Evolutionary conservation across 2,888 invertebrate species (phyloP), one percentile per base, ranked within the genome.

Genomic region (Ectemnius continuus): DNA sequence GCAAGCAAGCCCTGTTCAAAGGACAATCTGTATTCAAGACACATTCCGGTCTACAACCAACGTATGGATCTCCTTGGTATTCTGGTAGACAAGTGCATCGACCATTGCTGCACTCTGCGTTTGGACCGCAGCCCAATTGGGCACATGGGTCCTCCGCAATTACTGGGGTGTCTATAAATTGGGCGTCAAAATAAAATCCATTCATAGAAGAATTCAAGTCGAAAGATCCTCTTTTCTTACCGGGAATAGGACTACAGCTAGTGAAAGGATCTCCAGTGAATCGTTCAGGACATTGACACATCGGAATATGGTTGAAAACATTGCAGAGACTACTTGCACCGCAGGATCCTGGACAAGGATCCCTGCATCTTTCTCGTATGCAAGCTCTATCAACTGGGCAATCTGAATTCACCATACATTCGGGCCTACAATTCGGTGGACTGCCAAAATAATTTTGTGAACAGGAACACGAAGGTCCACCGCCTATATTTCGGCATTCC

Each of bases 41-140:
- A 88, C 96, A 97, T 91, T 96, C 95, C 11, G 96, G 96, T 82
- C 96, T 92, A 88, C 96, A 96, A 11, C 94, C 94, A 68, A 94
- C 95, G 67, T 91, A 91, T 26, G 96, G 96, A 83, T 94, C 93
- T 18, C 96, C 96, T 46, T 94, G 91, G 84, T 94, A 96, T 78
- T 93, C 93, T 6, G 94, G 93, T 86, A 94, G 91, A 87, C 97
- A 97, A 16, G 95, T 94, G 88, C 97, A 97, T 4, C 16, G 58
- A 11, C 75, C 71, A 8, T 61, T 48, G 59, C 58, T 28, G 61
- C 75, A 75, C 46, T 59, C 67, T 16, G 78, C 52, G 18, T 78
- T 78, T 1, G 78, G 8, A 58, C 93, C 93, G 84, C 94, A 94
- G 2, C 95, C 94, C n/a, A 95, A 93, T n/a, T 94, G 94, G 80